Percentiles rank a stretch among this genome's conserved stretches.
Evolutionary conservation across 2,888 invertebrate genomes (phyloP).

Genomic region (Siphlonurus alternatus): DNA sequence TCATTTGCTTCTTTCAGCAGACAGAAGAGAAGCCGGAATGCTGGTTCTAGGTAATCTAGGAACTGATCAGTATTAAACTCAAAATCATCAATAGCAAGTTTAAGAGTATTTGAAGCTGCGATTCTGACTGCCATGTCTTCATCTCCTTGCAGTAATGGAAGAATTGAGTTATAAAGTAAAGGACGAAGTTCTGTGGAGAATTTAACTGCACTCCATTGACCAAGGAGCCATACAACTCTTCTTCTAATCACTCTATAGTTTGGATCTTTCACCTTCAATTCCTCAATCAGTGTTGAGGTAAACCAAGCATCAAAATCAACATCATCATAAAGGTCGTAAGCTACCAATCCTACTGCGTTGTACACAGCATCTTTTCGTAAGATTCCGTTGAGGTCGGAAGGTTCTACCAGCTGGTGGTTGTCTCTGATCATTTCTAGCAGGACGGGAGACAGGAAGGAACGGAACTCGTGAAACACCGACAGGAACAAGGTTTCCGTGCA

Average conservation of each 20-base stretch:
- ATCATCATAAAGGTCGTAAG: constrained; percentile 82
- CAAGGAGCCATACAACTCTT: constrained; percentile 70
- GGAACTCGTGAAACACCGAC: constrained; percentile 66
- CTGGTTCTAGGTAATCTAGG: constrained; percentile 60
- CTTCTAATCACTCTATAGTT: constrained; percentile 72
- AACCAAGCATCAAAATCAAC: constrained; percentile 23
- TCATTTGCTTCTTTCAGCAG: constrained; percentile 75
- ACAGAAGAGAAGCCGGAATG: constrained; percentile 62
- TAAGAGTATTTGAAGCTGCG: constrained; percentile 69
- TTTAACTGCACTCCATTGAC: constrained; percentile 54
- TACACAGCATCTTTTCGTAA: constrained; percentile 85
- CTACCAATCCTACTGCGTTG: constrained; percentile 75
- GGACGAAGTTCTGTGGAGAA: constrained; percentile 63
- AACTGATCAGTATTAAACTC: constrained; percentile 80
- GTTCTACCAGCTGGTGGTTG: constrained; percentile 44
- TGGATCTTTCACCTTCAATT: constrained; percentile 63
- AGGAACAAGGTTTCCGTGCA: constrained; percentile 77
- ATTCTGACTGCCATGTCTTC: constrained; percentile 83
- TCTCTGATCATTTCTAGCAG: constrained; percentile 51
- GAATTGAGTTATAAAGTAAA: constrained; percentile 57
- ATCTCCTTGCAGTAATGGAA: constrained; percentile 49
- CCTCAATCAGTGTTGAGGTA: constrained; percentile 54
- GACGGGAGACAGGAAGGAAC: constrained; percentile 51
- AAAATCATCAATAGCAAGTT: constrained; percentile 77
- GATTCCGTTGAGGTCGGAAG: constrained; percentile 60